phyloP scores from a whole-genome alignment of 2,888 invertebrate genomes.

The Frankliniella fusca region DNA sequence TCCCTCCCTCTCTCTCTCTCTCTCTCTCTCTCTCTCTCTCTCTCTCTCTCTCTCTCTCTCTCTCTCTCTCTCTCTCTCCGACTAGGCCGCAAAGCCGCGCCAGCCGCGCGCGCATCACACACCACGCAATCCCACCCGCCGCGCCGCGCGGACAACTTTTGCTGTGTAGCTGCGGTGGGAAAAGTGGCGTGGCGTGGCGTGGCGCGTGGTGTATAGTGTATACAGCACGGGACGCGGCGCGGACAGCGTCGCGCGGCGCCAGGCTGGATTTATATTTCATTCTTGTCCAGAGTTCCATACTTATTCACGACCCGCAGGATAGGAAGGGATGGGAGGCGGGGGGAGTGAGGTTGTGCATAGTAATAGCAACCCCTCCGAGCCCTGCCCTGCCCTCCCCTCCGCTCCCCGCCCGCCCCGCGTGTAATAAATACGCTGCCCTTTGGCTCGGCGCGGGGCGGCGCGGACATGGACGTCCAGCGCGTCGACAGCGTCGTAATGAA shows the following conservation, averaged over 20 bases:
- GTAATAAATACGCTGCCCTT: background rate
- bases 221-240: no score
- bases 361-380: background rate
- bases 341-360: background rate
- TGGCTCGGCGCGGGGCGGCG: background rate
- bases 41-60: no score
- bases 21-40: background rate
- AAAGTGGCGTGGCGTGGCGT: no score
- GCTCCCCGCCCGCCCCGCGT: background rate
- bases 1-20: conserved; percentile 9
- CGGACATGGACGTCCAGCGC: background rate
- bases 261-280: no score
- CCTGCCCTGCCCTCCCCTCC: background rate
- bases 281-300: no score
- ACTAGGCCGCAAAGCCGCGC: background rate
- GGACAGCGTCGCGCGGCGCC: no score
- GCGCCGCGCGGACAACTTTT: background rate
- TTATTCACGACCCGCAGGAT: background rate
- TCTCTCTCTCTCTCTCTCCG: background rate
- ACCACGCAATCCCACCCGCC: background rate
- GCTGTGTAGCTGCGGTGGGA: background rate
- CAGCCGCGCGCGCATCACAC: background rate
- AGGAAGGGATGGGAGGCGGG: conserved; percentile 7
- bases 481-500: background rate
- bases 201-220: no score